These are phyloP conservation scores for Tipula lateralis DNA, from an alignment of 2,888 invertebrate genomes.

Conservation along the genomic window DNA sequence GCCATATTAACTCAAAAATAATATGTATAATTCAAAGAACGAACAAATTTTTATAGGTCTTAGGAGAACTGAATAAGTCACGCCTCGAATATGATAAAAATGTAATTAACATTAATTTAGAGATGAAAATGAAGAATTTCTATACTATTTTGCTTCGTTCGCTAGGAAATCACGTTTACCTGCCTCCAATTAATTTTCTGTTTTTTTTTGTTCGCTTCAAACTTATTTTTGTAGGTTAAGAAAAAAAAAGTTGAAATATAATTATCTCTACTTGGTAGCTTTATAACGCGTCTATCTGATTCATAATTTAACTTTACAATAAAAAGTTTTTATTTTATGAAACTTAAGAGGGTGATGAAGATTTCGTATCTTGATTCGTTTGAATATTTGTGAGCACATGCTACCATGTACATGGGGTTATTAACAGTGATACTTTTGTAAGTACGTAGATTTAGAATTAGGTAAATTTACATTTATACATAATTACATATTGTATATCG, in stretches of 20 bases:
- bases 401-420: neutral
- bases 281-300: constrained; percentile 15
- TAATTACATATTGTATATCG: too few relatives aligned
- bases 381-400: neutral
- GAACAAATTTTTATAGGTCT: neutral
- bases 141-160: neutral
- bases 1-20: neutral
- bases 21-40: neutral
- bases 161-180: constrained; percentile 4
- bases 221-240: neutral
- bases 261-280: constrained; percentile 20
- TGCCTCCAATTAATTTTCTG: neutral
- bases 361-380: neutral
- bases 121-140: neutral
- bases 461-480: too few relatives aligned
- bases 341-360: neutral
- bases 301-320: constrained; percentile 11
- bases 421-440: too few relatives aligned
- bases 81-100: constrained; percentile 1
- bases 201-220: neutral
- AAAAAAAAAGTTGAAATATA: neutral
- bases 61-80: constrained; percentile 9
- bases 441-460: too few relatives aligned
- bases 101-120: constrained; percentile 24
- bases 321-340: neutral